These are phyloP conservation scores for Gambelia wislizenii DNA, from an alignment of 2,797 vertebrate species.

Conservation along the genomic window DNA sequence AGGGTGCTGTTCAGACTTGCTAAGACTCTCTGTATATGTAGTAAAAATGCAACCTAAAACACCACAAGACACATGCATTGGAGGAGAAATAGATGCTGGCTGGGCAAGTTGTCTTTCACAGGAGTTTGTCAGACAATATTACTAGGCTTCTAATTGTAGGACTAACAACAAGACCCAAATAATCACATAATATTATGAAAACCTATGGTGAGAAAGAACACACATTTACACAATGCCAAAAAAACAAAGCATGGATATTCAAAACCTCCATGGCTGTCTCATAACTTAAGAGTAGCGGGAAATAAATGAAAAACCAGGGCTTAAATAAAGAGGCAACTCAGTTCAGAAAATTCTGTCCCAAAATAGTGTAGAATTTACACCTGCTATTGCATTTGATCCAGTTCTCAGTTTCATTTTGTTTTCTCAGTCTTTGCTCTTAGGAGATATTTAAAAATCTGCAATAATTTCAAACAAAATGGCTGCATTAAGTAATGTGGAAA, in stretches of 20 bases:
- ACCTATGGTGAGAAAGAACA: neutral
- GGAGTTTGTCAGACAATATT: neutral
- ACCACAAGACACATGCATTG: neutral
- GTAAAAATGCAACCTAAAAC: neutral
- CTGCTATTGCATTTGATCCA: neutral
- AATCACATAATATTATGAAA: neutral
- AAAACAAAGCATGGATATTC: neutral
- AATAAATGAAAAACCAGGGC: neutral
- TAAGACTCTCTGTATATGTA: neutral
- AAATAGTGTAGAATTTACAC: neutral
- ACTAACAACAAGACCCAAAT: neutral
- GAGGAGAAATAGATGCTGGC: neutral
- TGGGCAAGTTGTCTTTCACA: neutral
- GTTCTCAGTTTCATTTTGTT: constrained; percentile 35
- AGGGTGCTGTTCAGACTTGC: neutral
- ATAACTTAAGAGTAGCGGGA: neutral
- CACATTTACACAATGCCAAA: constrained; percentile 5
- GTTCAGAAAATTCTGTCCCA: neutral
- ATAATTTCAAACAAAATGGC: constrained; percentile 67
- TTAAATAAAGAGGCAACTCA: neutral
- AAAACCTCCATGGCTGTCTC: neutral
- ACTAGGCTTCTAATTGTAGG: neutral
- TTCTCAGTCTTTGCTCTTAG: constrained; percentile 42
- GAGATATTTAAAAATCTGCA: constrained; percentile 57
- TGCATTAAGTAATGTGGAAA: constrained; percentile 49